A percentile compares a stretch with the other conserved stretches of the same genome.
Conservation (phyloP, 1,140 invertebrate species). For the Cotesia typhae region DNA sequence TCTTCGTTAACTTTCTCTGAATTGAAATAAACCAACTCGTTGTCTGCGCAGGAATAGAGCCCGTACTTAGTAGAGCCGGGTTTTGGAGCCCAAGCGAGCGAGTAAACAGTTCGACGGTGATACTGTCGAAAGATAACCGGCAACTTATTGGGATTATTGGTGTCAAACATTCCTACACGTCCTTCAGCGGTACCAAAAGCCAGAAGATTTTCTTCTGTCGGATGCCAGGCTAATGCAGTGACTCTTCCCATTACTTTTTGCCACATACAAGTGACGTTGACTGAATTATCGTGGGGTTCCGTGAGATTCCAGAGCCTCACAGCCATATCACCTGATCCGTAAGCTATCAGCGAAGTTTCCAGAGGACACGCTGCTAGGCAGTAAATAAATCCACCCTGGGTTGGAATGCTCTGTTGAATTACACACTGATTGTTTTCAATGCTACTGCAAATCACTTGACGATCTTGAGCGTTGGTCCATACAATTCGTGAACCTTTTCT, state of each 20-base stretch:
- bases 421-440: conserved; percentile 44
- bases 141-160: conserved; percentile 53
- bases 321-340: conserved; percentile 76
- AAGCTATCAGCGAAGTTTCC: conserved; percentile 74
- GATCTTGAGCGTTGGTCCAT: conserved; percentile 73
- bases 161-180: conserved; percentile 69
- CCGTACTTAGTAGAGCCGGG: conserved; percentile 43
- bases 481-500: conserved; percentile 47
- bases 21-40: conserved; percentile 65
- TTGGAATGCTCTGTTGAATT: conserved; percentile 66
- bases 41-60: conserved; percentile 67
- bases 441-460: conserved; percentile 69
- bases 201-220: conserved; percentile 74
- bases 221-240: conserved; percentile 78
- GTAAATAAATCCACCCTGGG: conserved; percentile 74
- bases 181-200: conserved; percentile 83
- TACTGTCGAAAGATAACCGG: conserved; percentile 59
- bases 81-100: conserved; percentile 63
- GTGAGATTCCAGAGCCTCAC: conserved; percentile 78
- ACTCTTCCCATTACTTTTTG: conserved; percentile 80
- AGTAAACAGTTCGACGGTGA: conserved; percentile 57
- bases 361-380: conserved; percentile 73
- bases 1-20: conserved; percentile 50
- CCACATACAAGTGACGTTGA: conserved; percentile 69
- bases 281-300: conserved; percentile 58